Conservation (phyloP, 2,888 invertebrate genomes). For the Choristoneura rosaceana region DNA sequence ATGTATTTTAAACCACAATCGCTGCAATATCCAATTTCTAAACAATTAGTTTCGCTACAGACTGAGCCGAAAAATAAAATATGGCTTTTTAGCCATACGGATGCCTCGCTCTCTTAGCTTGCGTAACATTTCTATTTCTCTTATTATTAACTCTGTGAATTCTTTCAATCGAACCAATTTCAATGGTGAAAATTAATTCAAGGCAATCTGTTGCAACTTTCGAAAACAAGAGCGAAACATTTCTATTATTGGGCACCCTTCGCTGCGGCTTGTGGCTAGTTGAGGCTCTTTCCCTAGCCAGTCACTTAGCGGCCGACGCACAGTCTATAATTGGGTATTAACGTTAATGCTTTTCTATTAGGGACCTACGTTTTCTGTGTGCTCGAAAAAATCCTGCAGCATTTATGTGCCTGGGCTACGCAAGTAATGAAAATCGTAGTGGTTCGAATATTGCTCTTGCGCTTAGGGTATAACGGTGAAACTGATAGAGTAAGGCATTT, state of each 20-base stretch:
- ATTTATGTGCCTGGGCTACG: background rate
- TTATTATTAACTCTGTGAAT: background rate
- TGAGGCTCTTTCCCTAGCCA: conserved; percentile 67
- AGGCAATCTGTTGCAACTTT: conserved; percentile 9
- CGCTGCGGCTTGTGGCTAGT: conserved; percentile 31
- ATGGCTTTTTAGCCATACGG: too few relatives aligned
- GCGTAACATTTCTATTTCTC: background rate
- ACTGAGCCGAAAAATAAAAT: too few relatives aligned
- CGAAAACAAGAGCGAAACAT: conserved; percentile 24
- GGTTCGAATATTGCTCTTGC: background rate
- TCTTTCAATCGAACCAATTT: background rate
- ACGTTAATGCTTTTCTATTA: conserved; percentile 68
- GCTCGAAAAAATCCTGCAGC: conserved; percentile 15
- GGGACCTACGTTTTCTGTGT: conserved; percentile 48
- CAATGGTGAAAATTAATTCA: background rate
- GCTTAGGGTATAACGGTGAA: background rate
- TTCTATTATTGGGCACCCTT: conserved; percentile 32
- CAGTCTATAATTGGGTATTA: conserved; percentile 78
- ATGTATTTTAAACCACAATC: too few relatives aligned
- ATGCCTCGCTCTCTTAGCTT: too few relatives aligned
- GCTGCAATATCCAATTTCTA: too few relatives aligned
- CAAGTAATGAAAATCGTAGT: background rate
- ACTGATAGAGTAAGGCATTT: conserved; percentile 5
- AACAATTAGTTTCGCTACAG: too few relatives aligned
- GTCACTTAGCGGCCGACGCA: conserved; percentile 45